A percentile compares a stretch with the other conserved stretches of the same genome.
phyloP scores from a whole-genome alignment of 2,113 vertebrate species.

The Phoxinus phoxinus region DNA sequence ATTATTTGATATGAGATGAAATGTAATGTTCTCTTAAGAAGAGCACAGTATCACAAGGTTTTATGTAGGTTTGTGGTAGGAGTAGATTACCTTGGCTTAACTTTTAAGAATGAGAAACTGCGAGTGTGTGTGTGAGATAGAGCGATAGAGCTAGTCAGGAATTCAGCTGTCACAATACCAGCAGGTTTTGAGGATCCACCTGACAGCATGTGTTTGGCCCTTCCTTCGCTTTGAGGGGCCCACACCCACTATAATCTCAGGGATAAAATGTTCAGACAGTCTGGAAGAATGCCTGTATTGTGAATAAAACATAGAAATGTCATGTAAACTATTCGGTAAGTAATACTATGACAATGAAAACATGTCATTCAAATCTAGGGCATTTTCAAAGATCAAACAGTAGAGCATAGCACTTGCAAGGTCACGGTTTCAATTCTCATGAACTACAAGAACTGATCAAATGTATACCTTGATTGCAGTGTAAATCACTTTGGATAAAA shows the following conservation, averaged over 20 bases:
- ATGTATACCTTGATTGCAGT: neutral
- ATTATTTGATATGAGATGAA: conserved; percentile 11
- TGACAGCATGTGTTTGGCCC: conserved; percentile 28
- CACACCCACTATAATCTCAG: conserved; percentile 40
- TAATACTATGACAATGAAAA: neutral
- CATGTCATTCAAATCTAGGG: neutral
- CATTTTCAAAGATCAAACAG: neutral
- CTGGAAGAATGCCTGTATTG: conserved; percentile 4
- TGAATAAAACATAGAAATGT: neutral
- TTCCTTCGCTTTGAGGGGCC: neutral
- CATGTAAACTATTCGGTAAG: conserved; percentile 11
- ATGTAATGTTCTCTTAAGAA: conserved; percentile 1
- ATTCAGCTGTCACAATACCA: conserved; percentile 36
- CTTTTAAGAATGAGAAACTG: conserved; percentile 5
- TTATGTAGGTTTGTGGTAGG: conserved; percentile 3
- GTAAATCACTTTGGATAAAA: neutral
- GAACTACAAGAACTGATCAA: neutral
- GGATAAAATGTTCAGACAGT: conserved; percentile 45
- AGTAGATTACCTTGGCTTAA: conserved; percentile 29
- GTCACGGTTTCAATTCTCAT: neutral
- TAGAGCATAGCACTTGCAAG: neutral
- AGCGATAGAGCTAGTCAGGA: conserved; percentile 3
- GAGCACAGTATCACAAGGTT: neutral
- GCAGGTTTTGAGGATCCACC: conserved; percentile 40
- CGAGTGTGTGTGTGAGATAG: neutral